A percentile compares a stretch with the other conserved stretches of the same genome.
phyloP scores from a whole-genome alignment of 2,113 vertebrate genomes.

The Ciconia boyciana region DNA sequence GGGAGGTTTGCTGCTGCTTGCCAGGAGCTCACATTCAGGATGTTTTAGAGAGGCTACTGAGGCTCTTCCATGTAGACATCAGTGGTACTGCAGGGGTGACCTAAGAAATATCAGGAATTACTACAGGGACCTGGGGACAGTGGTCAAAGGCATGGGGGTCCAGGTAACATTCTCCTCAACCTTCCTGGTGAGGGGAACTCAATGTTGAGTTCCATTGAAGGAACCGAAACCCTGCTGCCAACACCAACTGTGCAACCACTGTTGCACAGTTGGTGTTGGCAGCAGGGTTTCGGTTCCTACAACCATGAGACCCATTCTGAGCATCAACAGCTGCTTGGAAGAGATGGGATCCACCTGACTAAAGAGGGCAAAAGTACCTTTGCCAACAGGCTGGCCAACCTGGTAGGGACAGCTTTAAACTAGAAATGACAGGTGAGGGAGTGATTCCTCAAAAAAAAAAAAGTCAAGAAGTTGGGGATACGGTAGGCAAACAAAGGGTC shows the following conservation, averaged over 20 bases:
- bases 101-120: background rate
- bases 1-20: background rate
- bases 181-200: background rate
- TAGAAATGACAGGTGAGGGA: background rate
- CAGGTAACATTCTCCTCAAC: background rate
- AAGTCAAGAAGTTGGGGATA: background rate
- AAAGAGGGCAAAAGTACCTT: background rate
- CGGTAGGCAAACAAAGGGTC: background rate
- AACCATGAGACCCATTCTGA: background rate
- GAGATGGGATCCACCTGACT: background rate
- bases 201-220: too few relatives aligned
- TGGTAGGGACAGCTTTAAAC: background rate
- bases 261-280: background rate
- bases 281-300: background rate
- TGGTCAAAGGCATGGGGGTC: background rate
- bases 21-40: background rate
- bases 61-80: background rate
- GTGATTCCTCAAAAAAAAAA: background rate
- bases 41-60: background rate
- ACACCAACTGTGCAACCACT: too few relatives aligned
- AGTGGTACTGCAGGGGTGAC: background rate
- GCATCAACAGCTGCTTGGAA: background rate
- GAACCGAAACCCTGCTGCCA: too few relatives aligned
- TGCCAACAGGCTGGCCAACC: background rate
- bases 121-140: background rate